These are phyloP conservation scores for Hephaestus fuliginosus DNA, from an alignment of 2,797 vertebrate genomes.

Conservation along the genomic window DNA sequence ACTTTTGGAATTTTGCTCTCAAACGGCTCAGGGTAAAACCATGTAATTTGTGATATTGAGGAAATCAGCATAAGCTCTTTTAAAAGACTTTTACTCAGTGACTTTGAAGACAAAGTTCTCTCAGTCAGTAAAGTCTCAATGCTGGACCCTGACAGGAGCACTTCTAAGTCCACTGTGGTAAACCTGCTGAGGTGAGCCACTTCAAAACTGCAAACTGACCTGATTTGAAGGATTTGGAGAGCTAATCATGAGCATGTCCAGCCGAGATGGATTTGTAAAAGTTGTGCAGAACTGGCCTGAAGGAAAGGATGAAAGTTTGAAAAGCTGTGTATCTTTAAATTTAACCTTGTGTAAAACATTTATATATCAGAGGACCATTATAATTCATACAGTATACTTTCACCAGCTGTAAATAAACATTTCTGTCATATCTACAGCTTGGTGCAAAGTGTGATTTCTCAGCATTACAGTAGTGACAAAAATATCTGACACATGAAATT, in stretches of 20 bases:
- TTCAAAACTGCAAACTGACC: slow-evolving; percentile 23
- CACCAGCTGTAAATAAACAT: not conserved
- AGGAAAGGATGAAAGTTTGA: slow-evolving; percentile 15
- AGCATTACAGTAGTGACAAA: too few species aligned
- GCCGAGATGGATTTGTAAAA: slow-evolving; percentile 26
- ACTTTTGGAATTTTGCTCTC: slow-evolving; percentile 4
- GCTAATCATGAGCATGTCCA: slow-evolving; percentile 30
- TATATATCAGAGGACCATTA: not conserved
- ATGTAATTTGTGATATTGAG: not conserved
- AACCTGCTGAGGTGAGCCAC: slow-evolving; percentile 9
- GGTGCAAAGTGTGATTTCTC: not conserved
- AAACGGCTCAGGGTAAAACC: not conserved
- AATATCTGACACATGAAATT: too few species aligned
- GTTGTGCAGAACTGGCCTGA: slow-evolving; percentile 18
- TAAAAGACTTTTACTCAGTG: not conserved
- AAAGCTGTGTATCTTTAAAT: slow-evolving; percentile 13
- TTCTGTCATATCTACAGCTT: not conserved
- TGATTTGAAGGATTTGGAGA: slow-evolving; percentile 29
- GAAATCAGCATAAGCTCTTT: not conserved
- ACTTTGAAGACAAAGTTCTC: slow-evolving; percentile 8
- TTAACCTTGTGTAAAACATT: slow-evolving; percentile 17
- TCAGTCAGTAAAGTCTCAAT: not conserved
- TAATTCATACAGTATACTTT: not conserved
- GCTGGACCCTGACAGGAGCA: slow-evolving; percentile 1
- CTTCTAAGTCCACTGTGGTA: not conserved